Evolutionary conservation across 2,113 vertebrate species (phyloP).

Genomic region (pig (Sus scrofa)): T2T-Sscrofa CM000813.6:11408501-11409000

Average conservation of each 20-base stretch:
- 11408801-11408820: too few species aligned
- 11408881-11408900: background rate
- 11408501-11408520: too few species aligned
- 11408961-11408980: background rate
- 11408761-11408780: background rate
- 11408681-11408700: constrained; percentile 39
- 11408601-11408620: background rate
- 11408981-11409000: background rate
- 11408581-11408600: background rate
- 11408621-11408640: constrained; percentile 11
- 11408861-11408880: background rate
- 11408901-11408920: background rate
- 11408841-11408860: background rate
- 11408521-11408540: too few species aligned
- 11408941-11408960: background rate
- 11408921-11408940: background rate
- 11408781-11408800: too few species aligned
- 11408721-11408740: constrained; percentile 3
- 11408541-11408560: background rate
- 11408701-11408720: background rate
- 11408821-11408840: background rate
- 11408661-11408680: constrained; percentile 43
- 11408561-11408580: background rate
- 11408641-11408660: background rate
- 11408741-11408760: background rate